phyloP scores from a whole-genome alignment of 1,140 invertebrate species.

The Acromyrmex charruanus region DNA sequence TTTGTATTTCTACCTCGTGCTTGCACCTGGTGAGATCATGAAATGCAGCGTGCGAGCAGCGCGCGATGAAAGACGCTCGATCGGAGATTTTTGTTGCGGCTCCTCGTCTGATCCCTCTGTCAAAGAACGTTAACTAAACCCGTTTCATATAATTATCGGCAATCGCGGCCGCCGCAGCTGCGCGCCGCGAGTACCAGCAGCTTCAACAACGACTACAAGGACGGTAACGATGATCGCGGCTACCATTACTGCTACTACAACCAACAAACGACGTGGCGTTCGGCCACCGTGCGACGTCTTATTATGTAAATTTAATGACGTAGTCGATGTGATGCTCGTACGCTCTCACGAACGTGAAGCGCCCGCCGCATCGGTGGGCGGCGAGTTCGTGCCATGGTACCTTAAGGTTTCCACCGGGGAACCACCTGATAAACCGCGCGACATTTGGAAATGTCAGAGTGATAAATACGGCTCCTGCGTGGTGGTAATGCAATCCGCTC shows the following conservation, averaged over 20 bases:
- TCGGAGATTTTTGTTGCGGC: constrained; percentile 31
- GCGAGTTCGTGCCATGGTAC: constrained; percentile 53
- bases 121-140: constrained; percentile 42
- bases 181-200: constrained; percentile 53
- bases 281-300: constrained; percentile 79
- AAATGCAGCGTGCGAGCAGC: background rate
- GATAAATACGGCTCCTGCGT: constrained; percentile 71
- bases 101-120: background rate
- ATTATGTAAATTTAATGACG: constrained; percentile 83
- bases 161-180: constrained; percentile 67
- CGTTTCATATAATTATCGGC: constrained; percentile 63
- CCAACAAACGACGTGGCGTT: background rate
- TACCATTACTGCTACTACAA: background rate
- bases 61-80: background rate
- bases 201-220: background rate
- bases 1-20: background rate
- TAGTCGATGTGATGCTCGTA: constrained; percentile 60
- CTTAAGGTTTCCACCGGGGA: constrained; percentile 66
- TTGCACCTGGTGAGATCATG: constrained; percentile 12
- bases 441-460: constrained; percentile 80
- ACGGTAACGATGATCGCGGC: background rate
- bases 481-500: constrained; percentile 53
- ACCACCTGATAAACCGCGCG: constrained; percentile 76
- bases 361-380: constrained; percentile 11
- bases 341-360: constrained; percentile 3